phyloP scores from a whole-genome alignment of 2,113 vertebrate species.

The Leptodactylus fuscus region DNA sequence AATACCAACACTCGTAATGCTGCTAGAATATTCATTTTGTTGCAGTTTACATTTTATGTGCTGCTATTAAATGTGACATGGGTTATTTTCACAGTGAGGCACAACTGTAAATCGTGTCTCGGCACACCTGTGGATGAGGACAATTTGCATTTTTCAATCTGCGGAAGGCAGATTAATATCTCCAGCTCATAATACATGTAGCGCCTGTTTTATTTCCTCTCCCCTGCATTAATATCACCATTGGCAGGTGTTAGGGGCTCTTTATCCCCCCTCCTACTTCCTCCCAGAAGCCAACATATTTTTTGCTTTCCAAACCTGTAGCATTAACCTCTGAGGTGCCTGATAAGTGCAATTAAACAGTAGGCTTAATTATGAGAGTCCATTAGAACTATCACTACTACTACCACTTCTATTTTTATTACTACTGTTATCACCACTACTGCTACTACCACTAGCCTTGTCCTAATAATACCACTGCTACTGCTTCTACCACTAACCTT shows the following conservation, averaged over 20 bases:
- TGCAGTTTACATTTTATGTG: slow-evolving; percentile 63
- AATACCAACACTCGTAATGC: slow-evolving; percentile 62
- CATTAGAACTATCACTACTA: background rate
- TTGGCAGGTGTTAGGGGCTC: slow-evolving; percentile 11
- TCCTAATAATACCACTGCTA: no score
- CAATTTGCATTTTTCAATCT: slow-evolving; percentile 73
- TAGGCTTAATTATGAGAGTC: background rate
- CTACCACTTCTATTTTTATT: background rate
- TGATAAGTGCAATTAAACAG: background rate
- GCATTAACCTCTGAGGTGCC: slow-evolving; percentile 40
- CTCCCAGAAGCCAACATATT: background rate
- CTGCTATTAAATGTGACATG: slow-evolving; percentile 64
- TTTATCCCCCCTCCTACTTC: background rate
- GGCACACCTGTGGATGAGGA: slow-evolving; percentile 61
- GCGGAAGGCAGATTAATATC: slow-evolving; percentile 67
- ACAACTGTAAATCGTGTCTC: slow-evolving; percentile 65
- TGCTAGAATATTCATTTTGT: slow-evolving; percentile 68
- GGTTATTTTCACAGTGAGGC: slow-evolving; percentile 70
- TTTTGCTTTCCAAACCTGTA: slow-evolving; percentile 53
- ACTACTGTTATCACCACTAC: no score
- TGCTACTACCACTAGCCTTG: no score
- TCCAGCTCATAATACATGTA: slow-evolving; percentile 57
- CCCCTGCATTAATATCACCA: slow-evolving; percentile 63
- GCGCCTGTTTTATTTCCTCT: slow-evolving; percentile 60
- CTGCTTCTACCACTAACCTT: no score